Percentiles rank a stretch among this genome's conserved stretches.
Evolutionary conservation across 1,140 invertebrate species (phyloP).

Genomic region (Paracyclopina nana): DNA sequence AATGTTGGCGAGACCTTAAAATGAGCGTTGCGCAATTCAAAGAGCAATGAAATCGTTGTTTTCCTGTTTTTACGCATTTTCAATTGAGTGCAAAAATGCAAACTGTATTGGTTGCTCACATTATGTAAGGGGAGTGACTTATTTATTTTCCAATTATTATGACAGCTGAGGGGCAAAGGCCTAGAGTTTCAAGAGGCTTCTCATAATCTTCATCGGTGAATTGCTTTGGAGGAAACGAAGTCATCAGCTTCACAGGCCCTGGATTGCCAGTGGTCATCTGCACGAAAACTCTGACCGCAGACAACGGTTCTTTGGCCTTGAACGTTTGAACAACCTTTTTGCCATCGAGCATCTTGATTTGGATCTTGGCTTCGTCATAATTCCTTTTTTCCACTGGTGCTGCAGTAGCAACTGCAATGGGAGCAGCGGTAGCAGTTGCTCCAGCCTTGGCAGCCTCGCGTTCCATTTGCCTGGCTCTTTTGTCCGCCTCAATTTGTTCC

Average conservation of each 20-base stretch:
- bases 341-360: constrained; percentile 42
- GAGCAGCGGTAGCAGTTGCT: constrained; percentile 16
- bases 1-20: neutral
- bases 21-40: too few species aligned
- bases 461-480: constrained; percentile 51
- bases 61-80: too few species aligned
- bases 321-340: constrained; percentile 49
- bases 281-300: constrained; percentile 62
- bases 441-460: constrained; percentile 24
- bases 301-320: constrained; percentile 62
- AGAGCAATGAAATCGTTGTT: too few species aligned
- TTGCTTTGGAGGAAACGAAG: constrained; percentile 61
- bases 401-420: constrained; percentile 12
- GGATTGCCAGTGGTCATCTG: constrained; percentile 42
- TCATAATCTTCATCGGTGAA: constrained; percentile 71
- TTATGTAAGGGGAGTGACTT: neutral
- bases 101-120: too few species aligned
- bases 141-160: constrained; percentile 35
- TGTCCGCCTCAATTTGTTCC: constrained; percentile 72
- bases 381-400: constrained; percentile 25
- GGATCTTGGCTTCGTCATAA: constrained; percentile 28
- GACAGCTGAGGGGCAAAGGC: constrained; percentile 53
- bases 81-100: too few species aligned
- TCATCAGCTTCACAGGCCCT: constrained; percentile 53
- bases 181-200: constrained; percentile 53